Conservation (phyloP, 1,140 invertebrate genomes). For the Adoxophyes honmai region DNA sequence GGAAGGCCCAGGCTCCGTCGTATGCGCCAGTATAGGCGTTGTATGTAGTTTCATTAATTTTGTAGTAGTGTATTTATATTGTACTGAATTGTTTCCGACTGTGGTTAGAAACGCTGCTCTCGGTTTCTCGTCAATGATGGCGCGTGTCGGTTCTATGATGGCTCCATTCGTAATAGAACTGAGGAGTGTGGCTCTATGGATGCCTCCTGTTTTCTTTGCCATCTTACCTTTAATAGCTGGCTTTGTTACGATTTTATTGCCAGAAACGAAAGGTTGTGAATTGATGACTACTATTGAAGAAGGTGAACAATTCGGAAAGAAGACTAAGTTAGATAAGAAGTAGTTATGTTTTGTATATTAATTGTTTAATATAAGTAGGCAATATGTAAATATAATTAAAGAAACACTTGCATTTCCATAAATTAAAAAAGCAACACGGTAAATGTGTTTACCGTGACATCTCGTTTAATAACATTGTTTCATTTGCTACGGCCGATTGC, state of each 20-base stretch:
- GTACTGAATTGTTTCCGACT: constrained; percentile 84
- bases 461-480: too few species aligned
- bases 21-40: constrained; percentile 81
- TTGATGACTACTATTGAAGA: constrained; percentile 88
- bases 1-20: constrained; percentile 65
- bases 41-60: constrained; percentile 83
- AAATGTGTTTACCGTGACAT: too few species aligned
- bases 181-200: constrained; percentile 63
- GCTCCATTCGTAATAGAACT: constrained; percentile 81
- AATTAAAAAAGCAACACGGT: too few species aligned
- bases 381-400: too few species aligned
- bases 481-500: too few species aligned
- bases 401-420: too few species aligned
- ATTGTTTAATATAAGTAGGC: too few species aligned
- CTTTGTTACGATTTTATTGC: constrained; percentile 81
- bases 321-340: constrained; percentile 21
- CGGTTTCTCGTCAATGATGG: constrained; percentile 82
- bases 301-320: constrained; percentile 85
- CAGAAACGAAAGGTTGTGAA: constrained; percentile 85
- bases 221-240: constrained; percentile 81
- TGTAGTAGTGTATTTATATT: constrained; percentile 82
- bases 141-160: constrained; percentile 82
- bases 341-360: background rate
- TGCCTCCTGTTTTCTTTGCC: constrained; percentile 85
- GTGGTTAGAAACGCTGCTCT: constrained; percentile 82